phyloP scores from a whole-genome alignment of 2,797 vertebrate genomes.

The Fringilla coelebs region DNA sequence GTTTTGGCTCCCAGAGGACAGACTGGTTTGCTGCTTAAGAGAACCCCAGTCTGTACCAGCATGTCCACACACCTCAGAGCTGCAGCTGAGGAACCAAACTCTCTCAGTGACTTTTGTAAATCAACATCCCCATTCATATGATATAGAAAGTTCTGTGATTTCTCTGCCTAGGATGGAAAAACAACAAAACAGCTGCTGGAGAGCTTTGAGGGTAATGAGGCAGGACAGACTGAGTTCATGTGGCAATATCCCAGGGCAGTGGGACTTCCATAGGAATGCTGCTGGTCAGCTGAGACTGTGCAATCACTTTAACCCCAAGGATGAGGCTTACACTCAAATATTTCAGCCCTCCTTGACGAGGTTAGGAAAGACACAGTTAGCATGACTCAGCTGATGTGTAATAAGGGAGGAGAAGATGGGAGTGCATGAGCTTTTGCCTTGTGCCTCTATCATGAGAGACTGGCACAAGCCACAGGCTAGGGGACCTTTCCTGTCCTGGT shows the following conservation, averaged over 20 bases:
- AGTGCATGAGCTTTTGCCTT: not conserved
- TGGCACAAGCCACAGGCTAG: not conserved
- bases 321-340: not conserved
- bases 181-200: not conserved
- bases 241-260: not conserved
- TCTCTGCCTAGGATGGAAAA: not conserved
- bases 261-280: not conserved
- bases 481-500: not conserved
- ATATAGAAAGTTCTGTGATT: not conserved
- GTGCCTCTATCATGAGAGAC: not conserved
- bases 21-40: not conserved
- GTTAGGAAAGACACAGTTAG: not conserved
- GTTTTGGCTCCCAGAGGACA: not conserved
- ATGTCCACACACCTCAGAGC: not conserved
- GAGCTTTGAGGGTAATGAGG: not conserved
- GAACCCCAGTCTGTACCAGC: not conserved
- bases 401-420: not conserved
- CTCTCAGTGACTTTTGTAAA: not conserved
- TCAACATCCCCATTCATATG: not conserved
- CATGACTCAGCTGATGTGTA: not conserved
- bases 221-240: not conserved
- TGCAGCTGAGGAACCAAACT: not conserved
- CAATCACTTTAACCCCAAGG: not conserved
- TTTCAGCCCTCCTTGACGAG: not conserved
- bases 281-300: not conserved